Conservation (phyloP, 1,140 invertebrate genomes). For the Thalassaphorura encarpata region DNA sequence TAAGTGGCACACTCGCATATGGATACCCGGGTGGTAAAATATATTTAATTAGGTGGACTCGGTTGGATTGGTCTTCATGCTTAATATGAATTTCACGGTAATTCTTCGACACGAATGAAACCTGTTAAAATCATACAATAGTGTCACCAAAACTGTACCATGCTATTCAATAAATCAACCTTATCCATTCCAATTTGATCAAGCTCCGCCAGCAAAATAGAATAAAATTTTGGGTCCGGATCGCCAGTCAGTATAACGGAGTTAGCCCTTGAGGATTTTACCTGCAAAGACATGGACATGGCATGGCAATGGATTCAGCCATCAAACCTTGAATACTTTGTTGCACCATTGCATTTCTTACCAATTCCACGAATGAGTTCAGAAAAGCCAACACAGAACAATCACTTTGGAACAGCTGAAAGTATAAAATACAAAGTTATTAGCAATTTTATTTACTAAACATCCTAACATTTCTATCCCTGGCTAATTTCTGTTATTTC, state of each 20-base stretch:
- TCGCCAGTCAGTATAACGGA: not conserved
- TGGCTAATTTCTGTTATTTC: too few relatives aligned
- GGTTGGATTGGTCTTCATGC: not conserved
- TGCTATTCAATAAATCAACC: not conserved
- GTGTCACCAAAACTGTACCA: not conserved
- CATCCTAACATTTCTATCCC: too few relatives aligned
- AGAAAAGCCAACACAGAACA: too few relatives aligned
- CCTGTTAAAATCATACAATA: not conserved
- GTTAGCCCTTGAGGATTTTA: too few relatives aligned
- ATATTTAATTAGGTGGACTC: slow-evolving; percentile 17
- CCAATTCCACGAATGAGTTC: too few relatives aligned
- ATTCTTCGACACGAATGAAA: slow-evolving; percentile 8
- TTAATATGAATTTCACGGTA: slow-evolving; percentile 14
- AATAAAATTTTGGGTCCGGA: not conserved
- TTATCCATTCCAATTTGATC: slow-evolving; percentile 4
- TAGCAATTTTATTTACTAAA: too few relatives aligned
- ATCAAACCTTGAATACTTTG: too few relatives aligned
- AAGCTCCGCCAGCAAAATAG: not conserved
- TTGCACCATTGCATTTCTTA: too few relatives aligned
- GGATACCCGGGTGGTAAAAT: slow-evolving; percentile 12
- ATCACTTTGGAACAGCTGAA: too few relatives aligned
- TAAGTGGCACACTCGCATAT: not conserved
- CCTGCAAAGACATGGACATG: too few relatives aligned
- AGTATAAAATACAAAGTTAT: too few relatives aligned
- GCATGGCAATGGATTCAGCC: too few relatives aligned